Evolutionary conservation across 2,113 vertebrate species (phyloP).

Genomic region (Nymphicus hollandicus): DNA sequence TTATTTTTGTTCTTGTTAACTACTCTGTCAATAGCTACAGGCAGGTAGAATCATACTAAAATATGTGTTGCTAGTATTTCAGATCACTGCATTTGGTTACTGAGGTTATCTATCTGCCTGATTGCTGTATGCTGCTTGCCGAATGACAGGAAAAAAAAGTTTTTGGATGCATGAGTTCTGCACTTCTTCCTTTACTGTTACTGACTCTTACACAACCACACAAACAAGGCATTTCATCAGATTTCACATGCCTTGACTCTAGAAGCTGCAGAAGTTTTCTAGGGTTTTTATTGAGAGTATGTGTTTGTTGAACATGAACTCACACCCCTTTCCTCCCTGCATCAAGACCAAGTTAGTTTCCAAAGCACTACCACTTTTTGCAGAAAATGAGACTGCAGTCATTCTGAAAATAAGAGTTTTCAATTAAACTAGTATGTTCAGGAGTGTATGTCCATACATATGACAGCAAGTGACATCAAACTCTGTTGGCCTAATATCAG

Average conservation of each 20-base stretch:
- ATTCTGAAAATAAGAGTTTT: background rate
- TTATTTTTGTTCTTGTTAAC: background rate
- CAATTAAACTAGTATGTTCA: background rate
- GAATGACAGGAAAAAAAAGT: background rate
- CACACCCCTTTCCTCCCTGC: accelerated
- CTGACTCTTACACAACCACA: background rate
- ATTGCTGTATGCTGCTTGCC: background rate
- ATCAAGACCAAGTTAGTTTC: background rate
- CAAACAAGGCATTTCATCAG: background rate
- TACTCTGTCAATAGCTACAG: background rate
- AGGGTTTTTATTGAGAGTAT: accelerated
- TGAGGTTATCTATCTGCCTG: background rate
- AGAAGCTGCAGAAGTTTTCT: background rate
- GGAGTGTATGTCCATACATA: background rate
- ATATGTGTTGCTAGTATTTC: background rate
- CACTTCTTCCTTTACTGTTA: background rate
- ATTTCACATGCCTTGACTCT: background rate
- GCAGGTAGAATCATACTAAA: background rate
- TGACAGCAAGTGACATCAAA: background rate
- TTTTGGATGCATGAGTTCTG: background rate
- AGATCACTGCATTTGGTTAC: background rate
- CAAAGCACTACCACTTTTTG: background rate
- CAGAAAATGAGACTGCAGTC: background rate
- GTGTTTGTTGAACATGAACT: background rate
- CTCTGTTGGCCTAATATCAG: background rate